Conservation (phyloP, 2,113 vertebrate species). For the Meriones unguiculatus region DNA sequence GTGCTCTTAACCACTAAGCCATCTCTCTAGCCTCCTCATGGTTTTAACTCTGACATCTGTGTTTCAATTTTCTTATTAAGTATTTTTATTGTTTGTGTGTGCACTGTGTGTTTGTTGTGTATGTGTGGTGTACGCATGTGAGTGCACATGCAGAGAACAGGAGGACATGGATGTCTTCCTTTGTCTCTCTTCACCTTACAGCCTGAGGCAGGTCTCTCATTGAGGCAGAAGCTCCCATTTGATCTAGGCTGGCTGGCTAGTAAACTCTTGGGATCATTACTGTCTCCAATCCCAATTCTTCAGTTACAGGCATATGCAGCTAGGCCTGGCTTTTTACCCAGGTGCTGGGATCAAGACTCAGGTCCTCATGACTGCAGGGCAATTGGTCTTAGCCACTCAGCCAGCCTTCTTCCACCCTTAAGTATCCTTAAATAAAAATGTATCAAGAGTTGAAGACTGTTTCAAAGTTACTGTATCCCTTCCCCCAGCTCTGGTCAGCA, state of each 20-base stretch:
- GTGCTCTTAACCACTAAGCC: too few species aligned
- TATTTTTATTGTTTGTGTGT: neutral
- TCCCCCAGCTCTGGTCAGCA: neutral
- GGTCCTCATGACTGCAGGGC: neutral
- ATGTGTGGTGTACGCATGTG: neutral
- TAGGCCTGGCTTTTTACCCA: neutral
- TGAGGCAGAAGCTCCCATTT: neutral
- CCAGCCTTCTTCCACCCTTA: neutral
- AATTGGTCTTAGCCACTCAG: neutral
- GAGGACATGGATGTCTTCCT: neutral
- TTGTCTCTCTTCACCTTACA: neutral
- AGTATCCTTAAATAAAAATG: neutral
- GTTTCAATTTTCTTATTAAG: neutral
- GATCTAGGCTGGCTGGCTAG: neutral
- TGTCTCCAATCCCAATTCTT: neutral
- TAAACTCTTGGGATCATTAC: neutral
- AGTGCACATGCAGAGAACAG: neutral
- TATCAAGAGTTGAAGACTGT: neutral
- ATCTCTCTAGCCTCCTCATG: too few species aligned
- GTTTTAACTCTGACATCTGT: neutral
- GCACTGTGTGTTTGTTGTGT: neutral
- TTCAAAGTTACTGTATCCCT: neutral
- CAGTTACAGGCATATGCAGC: neutral
- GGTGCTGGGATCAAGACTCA: neutral
- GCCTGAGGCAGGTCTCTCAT: neutral